phyloP scores from a whole-genome alignment of 2,888 invertebrate genomes.

The Caenorhabditis panamensis region DNA sequence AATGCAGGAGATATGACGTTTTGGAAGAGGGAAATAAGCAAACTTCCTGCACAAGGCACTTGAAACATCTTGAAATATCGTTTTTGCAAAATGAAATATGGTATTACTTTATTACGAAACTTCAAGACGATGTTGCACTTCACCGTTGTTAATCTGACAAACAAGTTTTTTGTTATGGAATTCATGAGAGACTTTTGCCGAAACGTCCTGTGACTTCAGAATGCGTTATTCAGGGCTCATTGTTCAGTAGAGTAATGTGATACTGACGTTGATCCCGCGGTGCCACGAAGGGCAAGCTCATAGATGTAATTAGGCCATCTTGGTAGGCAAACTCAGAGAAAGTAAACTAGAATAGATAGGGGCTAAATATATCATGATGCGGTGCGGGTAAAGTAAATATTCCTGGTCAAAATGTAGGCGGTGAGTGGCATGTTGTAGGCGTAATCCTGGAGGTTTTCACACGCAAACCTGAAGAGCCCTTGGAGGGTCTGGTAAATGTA shows the following conservation, averaged over 20 bases:
- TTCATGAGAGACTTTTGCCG: conserved; percentile 1
- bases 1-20: no score
- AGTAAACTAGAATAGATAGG: not conserved
- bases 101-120: not conserved
- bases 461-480: conserved; percentile 38
- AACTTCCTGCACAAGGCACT: no score
- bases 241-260: conserved; percentile 48
- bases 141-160: not conserved
- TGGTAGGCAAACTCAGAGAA: not conserved
- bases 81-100: no score
- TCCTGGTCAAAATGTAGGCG: not conserved
- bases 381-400: conserved; percentile 2
- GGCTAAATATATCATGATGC: not conserved
- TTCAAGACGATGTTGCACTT: not conserved
- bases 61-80: no score
- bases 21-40: no score
- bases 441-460: conserved; percentile 25
- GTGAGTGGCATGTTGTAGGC: not conserved
- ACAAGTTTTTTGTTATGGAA: not conserved
- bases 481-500: no score
- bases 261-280: conserved; percentile 18
- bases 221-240: conserved; percentile 37
- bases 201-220: conserved; percentile 39
- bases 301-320: conserved; percentile 17
- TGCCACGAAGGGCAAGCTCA: not conserved